Evolutionary conservation across 2,888 invertebrate genomes (phyloP).

Genomic region (Flexamia atlantica): DNA sequence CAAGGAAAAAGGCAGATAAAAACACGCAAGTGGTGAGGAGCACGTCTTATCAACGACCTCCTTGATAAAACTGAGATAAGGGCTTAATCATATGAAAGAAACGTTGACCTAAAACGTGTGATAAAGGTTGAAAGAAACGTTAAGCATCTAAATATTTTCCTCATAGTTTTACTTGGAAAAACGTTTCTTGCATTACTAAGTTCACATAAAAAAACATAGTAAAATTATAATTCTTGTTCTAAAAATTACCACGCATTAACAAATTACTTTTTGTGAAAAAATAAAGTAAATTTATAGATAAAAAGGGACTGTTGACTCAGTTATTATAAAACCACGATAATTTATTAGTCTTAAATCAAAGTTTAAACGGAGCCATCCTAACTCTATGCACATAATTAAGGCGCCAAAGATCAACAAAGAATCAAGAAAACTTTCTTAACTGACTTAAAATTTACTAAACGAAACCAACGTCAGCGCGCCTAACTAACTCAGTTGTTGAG

Average conservation of each 20-base stretch:
- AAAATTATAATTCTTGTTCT: no score
- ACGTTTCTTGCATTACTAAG: no score
- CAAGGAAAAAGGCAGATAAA: neutral
- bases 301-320: no score
- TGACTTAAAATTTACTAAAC: conserved; percentile 11
- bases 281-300: no score
- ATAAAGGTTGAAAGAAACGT: neutral
- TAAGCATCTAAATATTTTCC: no score
- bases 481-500: conserved; percentile 13
- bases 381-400: neutral
- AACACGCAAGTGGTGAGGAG: neutral
- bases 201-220: no score
- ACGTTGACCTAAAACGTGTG: conserved; percentile 9
- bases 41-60: conserved; percentile 21
- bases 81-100: neutral
- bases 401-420: neutral
- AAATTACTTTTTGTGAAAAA: no score
- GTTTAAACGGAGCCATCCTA: no score
- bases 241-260: no score
- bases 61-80: neutral
- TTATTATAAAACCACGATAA: no score
- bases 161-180: no score
- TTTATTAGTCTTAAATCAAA: no score
- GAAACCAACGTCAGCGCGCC: neutral
- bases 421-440: neutral